Percentiles rank a stretch among this genome's conserved stretches.
Evolutionary conservation across 2,113 vertebrate genomes (phyloP).

Genomic region (Glaucomys volans): DNA sequence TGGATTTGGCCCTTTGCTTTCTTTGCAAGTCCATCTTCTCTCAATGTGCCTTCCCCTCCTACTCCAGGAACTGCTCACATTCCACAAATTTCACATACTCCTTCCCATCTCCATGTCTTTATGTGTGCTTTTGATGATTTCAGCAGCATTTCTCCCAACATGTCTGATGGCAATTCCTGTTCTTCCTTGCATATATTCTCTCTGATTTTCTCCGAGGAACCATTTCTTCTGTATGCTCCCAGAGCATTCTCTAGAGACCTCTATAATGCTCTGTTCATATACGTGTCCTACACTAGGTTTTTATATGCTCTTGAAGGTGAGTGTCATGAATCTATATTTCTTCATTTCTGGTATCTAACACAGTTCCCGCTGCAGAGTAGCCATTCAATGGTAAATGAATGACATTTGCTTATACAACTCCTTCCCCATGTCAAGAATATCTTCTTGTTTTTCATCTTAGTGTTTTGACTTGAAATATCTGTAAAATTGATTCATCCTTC

Average conservation of each 20-base stretch:
- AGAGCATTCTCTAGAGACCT: not conserved
- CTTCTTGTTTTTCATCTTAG: not conserved
- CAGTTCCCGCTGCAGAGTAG: not conserved
- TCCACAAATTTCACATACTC: not conserved
- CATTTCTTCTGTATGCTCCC: not conserved
- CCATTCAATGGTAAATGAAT: not conserved
- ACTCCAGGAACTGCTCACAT: not conserved
- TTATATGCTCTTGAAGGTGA: not conserved
- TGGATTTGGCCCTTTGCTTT: not conserved
- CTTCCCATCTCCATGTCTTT: not conserved
- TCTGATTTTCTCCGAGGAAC: not conserved
- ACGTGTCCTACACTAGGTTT: not conserved
- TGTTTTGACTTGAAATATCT: conserved; percentile 37
- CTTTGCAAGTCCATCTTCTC: not conserved
- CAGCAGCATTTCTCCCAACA: not conserved
- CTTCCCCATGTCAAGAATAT: not conserved
- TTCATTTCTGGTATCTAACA: not conserved
- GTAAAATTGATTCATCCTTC: conserved; percentile 41
- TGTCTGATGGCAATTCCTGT: not conserved
- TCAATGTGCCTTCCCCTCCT: not conserved
- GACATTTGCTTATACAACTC: not conserved
- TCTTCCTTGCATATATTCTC: not conserved
- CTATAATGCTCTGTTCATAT: not conserved
- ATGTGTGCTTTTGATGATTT: not conserved
- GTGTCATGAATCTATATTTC: not conserved